These are phyloP conservation scores for Hyperopisus bebe DNA, from an alignment of 2,113 vertebrate species.

Conservation along the genomic window DNA sequence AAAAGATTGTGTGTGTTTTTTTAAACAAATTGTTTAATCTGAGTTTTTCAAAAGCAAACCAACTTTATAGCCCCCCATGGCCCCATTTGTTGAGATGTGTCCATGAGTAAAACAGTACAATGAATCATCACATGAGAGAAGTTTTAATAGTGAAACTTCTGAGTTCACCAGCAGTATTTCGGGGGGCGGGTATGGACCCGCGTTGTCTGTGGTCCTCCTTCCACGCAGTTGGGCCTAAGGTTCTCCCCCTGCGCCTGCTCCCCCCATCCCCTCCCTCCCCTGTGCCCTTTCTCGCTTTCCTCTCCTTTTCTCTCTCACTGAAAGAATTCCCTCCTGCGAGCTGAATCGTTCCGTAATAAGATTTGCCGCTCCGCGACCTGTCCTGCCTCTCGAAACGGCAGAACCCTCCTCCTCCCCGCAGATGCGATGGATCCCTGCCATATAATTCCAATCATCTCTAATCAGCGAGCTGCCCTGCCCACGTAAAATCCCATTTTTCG, in stretches of 20 bases:
- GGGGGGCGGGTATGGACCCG: not conserved
- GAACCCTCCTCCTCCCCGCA: constrained; percentile 37
- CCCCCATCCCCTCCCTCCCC: constrained; percentile 40
- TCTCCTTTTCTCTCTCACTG: constrained; percentile 28
- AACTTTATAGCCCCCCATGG: not conserved
- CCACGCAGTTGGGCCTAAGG: not conserved
- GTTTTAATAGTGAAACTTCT: not conserved
- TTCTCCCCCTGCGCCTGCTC: not conserved
- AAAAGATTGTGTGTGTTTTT: not conserved
- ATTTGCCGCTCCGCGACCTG: constrained; percentile 54
- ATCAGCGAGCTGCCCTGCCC: constrained; percentile 40
- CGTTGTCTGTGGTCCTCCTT: not conserved
- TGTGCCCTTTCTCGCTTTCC: constrained; percentile 21
- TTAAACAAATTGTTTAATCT: not conserved
- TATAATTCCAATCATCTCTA: constrained; percentile 40
- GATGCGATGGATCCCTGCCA: not conserved
- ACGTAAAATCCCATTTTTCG: constrained; percentile 42
- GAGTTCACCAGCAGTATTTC: not conserved
- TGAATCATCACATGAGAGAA: not conserved
- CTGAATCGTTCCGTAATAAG: constrained; percentile 43
- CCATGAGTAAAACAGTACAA: not conserved
- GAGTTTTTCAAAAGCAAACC: not conserved
- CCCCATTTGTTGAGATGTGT: not conserved
- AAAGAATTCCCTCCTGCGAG: constrained; percentile 27
- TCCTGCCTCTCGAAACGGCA: constrained; percentile 45